A percentile compares a stretch with the other conserved stretches of the same genome.
phyloP scores from a whole-genome alignment of 2,888 invertebrate genomes.

The Nymphalis urticae region DNA sequence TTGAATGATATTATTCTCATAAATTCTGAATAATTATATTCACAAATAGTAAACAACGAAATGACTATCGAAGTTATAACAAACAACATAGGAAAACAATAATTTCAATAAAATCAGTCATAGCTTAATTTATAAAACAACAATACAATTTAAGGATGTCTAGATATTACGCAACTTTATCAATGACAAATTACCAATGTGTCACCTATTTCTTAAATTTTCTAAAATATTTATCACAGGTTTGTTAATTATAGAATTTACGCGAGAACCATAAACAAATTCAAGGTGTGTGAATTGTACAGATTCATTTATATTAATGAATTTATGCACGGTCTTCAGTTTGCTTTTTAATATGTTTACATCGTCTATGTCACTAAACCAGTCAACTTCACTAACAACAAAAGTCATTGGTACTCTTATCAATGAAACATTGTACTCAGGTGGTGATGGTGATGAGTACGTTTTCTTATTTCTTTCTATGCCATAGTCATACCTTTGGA shows the following conservation, averaged over 20 bases:
- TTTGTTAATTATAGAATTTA: constrained; percentile 58
- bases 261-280: constrained; percentile 64
- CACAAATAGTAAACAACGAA: background rate
- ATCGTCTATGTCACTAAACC: constrained; percentile 60
- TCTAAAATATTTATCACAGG: constrained; percentile 53
- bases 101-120: background rate
- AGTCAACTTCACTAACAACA: constrained; percentile 63
- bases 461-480: constrained; percentile 46
- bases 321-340: constrained; percentile 54
- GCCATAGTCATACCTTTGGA: constrained; percentile 66
- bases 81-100: background rate
- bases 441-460: constrained; percentile 56
- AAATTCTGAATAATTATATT: too few relatives aligned
- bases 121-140: background rate
- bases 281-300: constrained; percentile 69
- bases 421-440: constrained; percentile 57
- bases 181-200: background rate
- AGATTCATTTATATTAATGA: constrained; percentile 54
- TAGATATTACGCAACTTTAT: background rate
- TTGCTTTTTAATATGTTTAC: constrained; percentile 49
- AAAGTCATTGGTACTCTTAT: constrained; percentile 59
- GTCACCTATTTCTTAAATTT: constrained; percentile 23
- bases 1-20: too few relatives aligned
- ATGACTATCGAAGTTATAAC: background rate
- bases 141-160: background rate